Conservation (phyloP, 2,797 vertebrate genomes). For the Cossypha polioptera region DNA sequence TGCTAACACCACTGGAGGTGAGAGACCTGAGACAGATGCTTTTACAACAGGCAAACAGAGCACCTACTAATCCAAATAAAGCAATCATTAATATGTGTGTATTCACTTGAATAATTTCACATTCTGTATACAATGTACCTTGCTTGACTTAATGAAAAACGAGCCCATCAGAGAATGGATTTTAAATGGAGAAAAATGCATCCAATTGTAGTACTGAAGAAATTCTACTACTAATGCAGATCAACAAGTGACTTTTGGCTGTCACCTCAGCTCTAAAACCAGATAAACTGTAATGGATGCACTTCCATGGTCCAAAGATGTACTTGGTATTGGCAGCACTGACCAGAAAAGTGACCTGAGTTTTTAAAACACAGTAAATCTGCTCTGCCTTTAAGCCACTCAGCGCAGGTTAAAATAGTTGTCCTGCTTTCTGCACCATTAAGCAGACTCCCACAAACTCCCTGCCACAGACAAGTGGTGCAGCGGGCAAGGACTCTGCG, state of each 20-base stretch:
- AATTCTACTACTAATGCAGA: not conserved
- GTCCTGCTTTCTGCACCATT: not conserved
- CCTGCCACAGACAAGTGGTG: not conserved
- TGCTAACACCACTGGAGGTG: not conserved
- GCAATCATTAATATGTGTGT: not conserved
- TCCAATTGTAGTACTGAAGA: not conserved
- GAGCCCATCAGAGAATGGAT: not conserved
- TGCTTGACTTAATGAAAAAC: not conserved
- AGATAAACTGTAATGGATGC: not conserved
- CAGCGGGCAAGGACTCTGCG: not conserved
- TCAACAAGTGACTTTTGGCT: not conserved
- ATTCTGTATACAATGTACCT: rapidly evolving
- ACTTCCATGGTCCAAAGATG: not conserved
- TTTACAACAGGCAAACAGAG: not conserved
- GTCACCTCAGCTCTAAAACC: not conserved
- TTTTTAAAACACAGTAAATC: not conserved
- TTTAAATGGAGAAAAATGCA: not conserved
- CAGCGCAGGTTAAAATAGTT: not conserved
- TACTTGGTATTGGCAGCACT: not conserved
- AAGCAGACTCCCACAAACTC: not conserved
- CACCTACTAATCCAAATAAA: not conserved
- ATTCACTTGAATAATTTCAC: not conserved
- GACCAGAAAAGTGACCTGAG: not conserved
- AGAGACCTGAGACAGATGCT: not conserved
- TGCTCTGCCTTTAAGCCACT: not conserved